Conservation (phyloP, 2,888 invertebrate species). For the Megaustenia siamemsis region DNA sequence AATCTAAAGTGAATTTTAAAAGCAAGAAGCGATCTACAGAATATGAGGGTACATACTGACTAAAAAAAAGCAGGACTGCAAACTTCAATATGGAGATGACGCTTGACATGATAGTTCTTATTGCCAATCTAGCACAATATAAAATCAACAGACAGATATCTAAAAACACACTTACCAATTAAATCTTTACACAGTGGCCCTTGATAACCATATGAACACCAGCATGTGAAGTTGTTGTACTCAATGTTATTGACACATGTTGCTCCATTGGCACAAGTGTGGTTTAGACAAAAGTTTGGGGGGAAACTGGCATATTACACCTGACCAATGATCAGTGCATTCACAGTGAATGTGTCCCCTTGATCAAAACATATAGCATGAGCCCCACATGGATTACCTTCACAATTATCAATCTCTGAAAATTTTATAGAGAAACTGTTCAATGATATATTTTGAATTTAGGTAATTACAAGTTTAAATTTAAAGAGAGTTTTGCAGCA, state of each 20-base stretch:
- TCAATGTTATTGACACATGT: background rate
- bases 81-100: no score
- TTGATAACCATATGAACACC: background rate
- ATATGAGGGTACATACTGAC: no score
- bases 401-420: conserved; percentile 22
- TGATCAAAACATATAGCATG: conserved; percentile 33
- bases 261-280: conserved; percentile 12
- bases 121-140: no score
- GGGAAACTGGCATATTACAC: conserved; percentile 18
- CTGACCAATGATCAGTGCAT: conserved; percentile 14
- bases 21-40: no score
- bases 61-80: no score
- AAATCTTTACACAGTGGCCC: background rate
- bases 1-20: no score
- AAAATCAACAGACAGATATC: no score
- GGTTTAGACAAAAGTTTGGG: conserved; percentile 18
- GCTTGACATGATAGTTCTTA: no score
- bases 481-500: no score
- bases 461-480: no score
- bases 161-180: background rate
- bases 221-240: conserved; percentile 1
- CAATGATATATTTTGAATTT: no score
- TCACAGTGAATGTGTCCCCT: conserved; percentile 10
- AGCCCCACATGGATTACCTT: conserved; percentile 9
- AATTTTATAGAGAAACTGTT: no score